These are phyloP conservation scores for Chrysolina haemoptera DNA, from an alignment of 2,888 invertebrate genomes.

Conservation along the genomic window DNA sequence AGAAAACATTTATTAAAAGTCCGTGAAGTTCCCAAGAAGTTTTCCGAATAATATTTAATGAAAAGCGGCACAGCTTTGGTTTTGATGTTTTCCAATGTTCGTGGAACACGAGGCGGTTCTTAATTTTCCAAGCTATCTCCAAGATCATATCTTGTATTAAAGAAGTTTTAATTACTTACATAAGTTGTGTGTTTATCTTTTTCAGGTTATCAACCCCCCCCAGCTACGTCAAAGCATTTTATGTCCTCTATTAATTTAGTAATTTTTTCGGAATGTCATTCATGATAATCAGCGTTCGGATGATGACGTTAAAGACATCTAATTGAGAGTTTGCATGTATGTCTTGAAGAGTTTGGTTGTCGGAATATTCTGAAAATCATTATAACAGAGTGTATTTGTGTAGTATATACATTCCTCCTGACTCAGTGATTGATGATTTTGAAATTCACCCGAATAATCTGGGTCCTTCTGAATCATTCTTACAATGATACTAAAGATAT, in stretches of 20 bases:
- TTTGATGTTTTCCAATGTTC: conserved; percentile 21
- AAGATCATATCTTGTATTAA: conserved; percentile 35
- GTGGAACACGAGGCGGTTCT: conserved; percentile 28
- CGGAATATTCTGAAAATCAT: no score
- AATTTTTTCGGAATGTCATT: not conserved
- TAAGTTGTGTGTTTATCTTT: conserved; percentile 28
- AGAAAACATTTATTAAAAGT: not conserved
- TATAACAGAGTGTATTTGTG: no score
- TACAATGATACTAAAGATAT: no score
- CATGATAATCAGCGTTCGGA: no score
- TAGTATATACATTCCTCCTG: no score
- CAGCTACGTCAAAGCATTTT: not conserved
- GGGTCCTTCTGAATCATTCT: no score
- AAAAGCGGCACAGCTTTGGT: conserved; percentile 15
- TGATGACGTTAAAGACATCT: no score
- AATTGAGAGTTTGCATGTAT: no score
- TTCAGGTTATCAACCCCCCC: not conserved
- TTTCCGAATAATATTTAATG: conserved; percentile 17
- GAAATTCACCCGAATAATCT: no score
- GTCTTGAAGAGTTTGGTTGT: no score
- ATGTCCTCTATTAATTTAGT: not conserved
- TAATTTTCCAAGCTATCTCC: conserved; percentile 25
- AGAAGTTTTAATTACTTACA: conserved; percentile 40
- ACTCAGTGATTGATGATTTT: no score
- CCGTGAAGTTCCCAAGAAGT: not conserved